Base-by-base conservation (phyloP, 2,113 vertebrate species). In the Seriola rivoliana region DNA sequence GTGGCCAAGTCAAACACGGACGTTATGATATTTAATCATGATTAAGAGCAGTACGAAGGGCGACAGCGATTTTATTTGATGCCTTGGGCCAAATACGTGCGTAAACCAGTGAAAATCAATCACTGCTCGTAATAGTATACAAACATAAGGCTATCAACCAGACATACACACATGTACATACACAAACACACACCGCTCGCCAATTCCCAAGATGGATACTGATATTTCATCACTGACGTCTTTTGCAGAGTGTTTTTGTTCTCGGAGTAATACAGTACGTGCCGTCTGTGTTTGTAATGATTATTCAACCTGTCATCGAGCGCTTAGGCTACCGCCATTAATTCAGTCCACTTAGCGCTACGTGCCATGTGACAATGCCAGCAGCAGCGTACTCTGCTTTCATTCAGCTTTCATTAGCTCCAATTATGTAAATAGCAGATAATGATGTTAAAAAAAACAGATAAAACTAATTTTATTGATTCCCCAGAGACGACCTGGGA, bases 171-270 rank as follows among this genome's bases (percentile, higher is more conserved):
- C 58, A 65, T 57, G 10, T 57, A 50, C 36, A 48, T 34, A 75
- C 25, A 58, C 68, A 71, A 44, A 84, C 50, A 69, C 78, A 23
- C 71, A 23, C 71, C 57, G 65, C 34, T 71, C 67, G 81, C 77
- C 83, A 82, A 38, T 23, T 81, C 76, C 80, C 0, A 0, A 84
- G 86, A 90, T 86, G 85, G 50, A 87, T 60, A 12, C 86, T 74
- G 88, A 91, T 92, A 85, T 81, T 75, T 82, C 71, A 67, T 71
- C n/a, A 21, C 34, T 85, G 91, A 85, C 77, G 81, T 90, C 69
- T 66, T 82, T 71, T 23, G 50, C 21, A 36, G 38, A 59, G 36
- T 58, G 76, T 69, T 81, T 65, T 62, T 84, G 80, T 80, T 87
- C 46, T 36, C 74, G 75, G 58, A 71, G 81, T 87, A 73, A 70